These are phyloP conservation scores for Caenorhabditis sp. DNA, from an alignment of 2,888 invertebrate genomes.

Conservation along the genomic window DNA sequence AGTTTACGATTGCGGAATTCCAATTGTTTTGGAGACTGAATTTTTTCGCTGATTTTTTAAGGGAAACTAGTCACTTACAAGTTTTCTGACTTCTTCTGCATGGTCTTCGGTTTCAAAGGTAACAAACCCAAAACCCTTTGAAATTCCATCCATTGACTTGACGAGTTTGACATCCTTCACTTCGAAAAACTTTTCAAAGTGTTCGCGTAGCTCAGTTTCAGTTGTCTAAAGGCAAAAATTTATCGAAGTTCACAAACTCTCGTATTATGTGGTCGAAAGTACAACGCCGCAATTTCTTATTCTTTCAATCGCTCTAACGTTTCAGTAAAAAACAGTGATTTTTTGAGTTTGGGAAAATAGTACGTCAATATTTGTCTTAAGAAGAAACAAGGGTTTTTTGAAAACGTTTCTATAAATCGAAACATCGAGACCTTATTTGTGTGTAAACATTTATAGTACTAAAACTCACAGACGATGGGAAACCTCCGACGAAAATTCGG, in stretches of 20 bases:
- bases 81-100: slow-evolving; percentile 74
- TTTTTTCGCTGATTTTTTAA: not conserved
- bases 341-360: too few species aligned
- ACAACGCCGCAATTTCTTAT: too few species aligned
- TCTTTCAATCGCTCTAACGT: too few species aligned
- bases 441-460: too few species aligned
- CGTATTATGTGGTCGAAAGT: too few species aligned
- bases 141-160: slow-evolving; percentile 90
- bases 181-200: slow-evolving; percentile 83
- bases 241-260: too few species aligned
- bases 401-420: too few species aligned
- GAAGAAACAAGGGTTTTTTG: too few species aligned
- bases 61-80: not conserved
- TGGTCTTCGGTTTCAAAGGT: slow-evolving; percentile 88
- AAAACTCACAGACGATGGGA: slow-evolving; percentile 79
- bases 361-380: too few species aligned
- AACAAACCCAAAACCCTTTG: slow-evolving; percentile 87
- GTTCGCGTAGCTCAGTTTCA: slow-evolving; percentile 46
- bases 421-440: too few species aligned
- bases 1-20: slow-evolving; percentile 50
- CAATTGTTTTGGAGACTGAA: slow-evolving; percentile 44
- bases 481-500: slow-evolving; percentile 93
- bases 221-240: too few species aligned
- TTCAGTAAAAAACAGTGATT: too few species aligned
- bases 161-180: slow-evolving; percentile 88